phyloP scores from a whole-genome alignment of 2,797 vertebrate genomes.

The Acrossocheilus fasciatus region DNA sequence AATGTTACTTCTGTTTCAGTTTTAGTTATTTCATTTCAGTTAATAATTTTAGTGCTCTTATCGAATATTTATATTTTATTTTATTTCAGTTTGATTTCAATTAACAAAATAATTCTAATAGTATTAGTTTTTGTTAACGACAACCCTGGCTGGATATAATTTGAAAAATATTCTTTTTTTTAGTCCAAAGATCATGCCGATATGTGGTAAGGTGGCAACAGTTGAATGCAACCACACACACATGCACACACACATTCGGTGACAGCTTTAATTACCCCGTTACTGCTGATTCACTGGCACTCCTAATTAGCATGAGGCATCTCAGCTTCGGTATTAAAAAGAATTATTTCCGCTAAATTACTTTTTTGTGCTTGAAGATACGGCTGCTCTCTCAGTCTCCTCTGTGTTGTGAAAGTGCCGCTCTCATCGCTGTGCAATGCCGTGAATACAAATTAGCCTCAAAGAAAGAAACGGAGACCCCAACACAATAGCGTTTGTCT shows the following conservation, averaged over 20 bases:
- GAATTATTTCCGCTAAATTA: slow-evolving; percentile 72
- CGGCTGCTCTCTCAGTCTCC: slow-evolving; percentile 39
- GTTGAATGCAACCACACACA: slow-evolving; percentile 18
- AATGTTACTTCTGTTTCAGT: neutral
- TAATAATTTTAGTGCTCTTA: neutral
- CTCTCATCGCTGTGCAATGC: slow-evolving; percentile 22
- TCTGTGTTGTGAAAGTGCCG: slow-evolving; percentile 28
- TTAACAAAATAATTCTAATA: neutral
- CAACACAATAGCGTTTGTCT: slow-evolving; percentile 67
- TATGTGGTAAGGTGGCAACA: neutral
- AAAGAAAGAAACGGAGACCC: slow-evolving; percentile 34
- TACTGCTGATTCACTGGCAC: slow-evolving; percentile 74
- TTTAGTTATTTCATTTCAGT: neutral
- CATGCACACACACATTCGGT: slow-evolving; percentile 62
- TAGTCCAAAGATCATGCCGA: neutral
- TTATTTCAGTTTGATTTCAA: neutral
- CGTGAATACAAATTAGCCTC: slow-evolving; percentile 47
- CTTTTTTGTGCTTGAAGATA: slow-evolving; percentile 69
- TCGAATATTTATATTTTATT: neutral
- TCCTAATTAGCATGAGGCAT: slow-evolving; percentile 76
- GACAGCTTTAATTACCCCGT: slow-evolving; percentile 75
- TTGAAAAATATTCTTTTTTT: neutral
- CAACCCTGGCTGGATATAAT: neutral
- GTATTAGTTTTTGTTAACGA: neutral
- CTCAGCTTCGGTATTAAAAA: slow-evolving; percentile 64